Evolutionary conservation across 2,113 vertebrate species (phyloP), one percentile per base, ranked within the genome.

Genomic region (Elaphurus davidianus): DNA sequence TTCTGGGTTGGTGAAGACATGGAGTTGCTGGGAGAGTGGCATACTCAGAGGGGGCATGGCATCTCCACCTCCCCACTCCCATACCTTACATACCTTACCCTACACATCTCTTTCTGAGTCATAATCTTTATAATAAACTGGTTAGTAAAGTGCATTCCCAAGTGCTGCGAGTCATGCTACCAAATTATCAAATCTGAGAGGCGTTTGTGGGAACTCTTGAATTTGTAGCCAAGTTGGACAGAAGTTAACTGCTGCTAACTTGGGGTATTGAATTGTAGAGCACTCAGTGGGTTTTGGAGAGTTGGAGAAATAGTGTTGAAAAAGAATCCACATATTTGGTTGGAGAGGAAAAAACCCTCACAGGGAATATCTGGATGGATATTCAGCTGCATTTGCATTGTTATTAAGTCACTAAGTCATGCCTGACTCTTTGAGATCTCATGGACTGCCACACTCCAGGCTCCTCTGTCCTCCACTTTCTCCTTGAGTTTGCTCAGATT

Each of bases 61-160:
- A 60, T 19, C 23, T 45, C 23, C 2, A 0, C 5, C 1, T 2
- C 7, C 28, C 23, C 43, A 4, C 14, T 7, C n/a, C 25, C 30
- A 40, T 45, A 23, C n/a, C 23, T 74, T 52, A 27, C 43, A n/a
- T 25, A 76, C 27, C 28, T 52, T 62, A 36, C 19, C 14, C 83
- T 55, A 10, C 23, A 12, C 12, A 14, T 55, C 19, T 87, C 52
- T 92, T 94, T 54, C 55, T 62, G 71, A 84, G 52, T 94, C n/a
- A 25, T 55, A 88, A 71, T 12, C 27, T 74, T 87, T 74, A 57
- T 13, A 91, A 76, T 59, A 59, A 93, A 78, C 12, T 45, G 25
- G 25, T 57, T 85, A 82, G 30, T 47, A 87, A 91, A 93, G 14
- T 23, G 15, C 16, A 45, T 87, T 30, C 45, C 59, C 25, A 55